Evolutionary conservation across 2,113 vertebrate species (phyloP), one percentile per base, ranked within the genome.

Genomic region (Epinephelus fuscoguttatus): DNA sequence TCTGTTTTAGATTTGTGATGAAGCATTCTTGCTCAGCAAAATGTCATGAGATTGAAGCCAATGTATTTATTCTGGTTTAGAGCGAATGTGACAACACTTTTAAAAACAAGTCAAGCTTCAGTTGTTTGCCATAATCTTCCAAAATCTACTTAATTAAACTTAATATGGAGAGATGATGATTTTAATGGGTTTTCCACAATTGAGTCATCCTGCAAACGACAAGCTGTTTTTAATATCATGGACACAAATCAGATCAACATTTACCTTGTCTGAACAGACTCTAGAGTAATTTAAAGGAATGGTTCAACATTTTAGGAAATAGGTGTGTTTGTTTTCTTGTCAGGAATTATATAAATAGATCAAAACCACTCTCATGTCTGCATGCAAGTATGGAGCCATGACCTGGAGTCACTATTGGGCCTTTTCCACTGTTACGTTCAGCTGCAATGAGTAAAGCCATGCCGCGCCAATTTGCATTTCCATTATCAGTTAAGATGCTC

Each of bases 181-280:
- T 84, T 81, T 63, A 68, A 84, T 76, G 25, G 49, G 10, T 64
- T 78, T 81, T 81, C 62, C 72, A 69, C 56, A 63, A n/a, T 7
- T 68, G 30, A 70, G 64, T 79, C 84, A 81, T 49, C 17, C 33
- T 18, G 42, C 62, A 33, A 30, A 56, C 14, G 21, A 63, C 57
- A 70, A 63, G 50, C 62, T 52, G 37, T 61, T 81, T 67, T 42
- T 0, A 19, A 49, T 30, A 37, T 64, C 42, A 56, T 45, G 66
- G 52, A 67, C 79, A 56, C 27, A 56, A 80, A 61, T 57, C 50
- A 23, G 52, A 60, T 45, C 23, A 63, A n/a, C 30, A 49, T 49
- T 71, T n/a, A 37, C 33, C 42, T 27, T 40, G 62, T 74, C 40
- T 33, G 3, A 75, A 30, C 23, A 69, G 62, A 59, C 30, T 70